A percentile compares a stretch with the other conserved stretches of the same genome.
Conservation (phyloP, 1,140 invertebrate genomes). For the Diorhabda sublineata region DNA sequence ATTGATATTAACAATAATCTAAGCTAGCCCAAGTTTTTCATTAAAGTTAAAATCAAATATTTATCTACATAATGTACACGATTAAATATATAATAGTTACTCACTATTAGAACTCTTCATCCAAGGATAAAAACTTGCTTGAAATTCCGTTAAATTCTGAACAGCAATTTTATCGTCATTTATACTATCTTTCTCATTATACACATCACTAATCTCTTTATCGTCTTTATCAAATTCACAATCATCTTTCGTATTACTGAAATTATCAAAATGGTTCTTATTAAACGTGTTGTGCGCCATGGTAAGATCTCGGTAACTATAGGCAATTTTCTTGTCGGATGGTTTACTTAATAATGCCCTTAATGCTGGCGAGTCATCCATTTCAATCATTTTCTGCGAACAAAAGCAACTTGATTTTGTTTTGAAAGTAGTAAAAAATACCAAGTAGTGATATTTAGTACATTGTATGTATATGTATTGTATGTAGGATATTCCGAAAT, state of each 20-base stretch:
- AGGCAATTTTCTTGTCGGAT: slow-evolving; percentile 42
- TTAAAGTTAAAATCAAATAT: too few relatives aligned
- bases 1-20: too few relatives aligned
- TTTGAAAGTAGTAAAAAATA: slow-evolving; percentile 22
- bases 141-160: slow-evolving; percentile 12
- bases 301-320: slow-evolving; percentile 28
- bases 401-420: slow-evolving; percentile 9
- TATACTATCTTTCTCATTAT: slow-evolving; percentile 7
- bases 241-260: slow-evolving; percentile 8
- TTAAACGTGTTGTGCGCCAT: slow-evolving; percentile 8
- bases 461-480: too few relatives aligned
- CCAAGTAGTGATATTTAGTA: slow-evolving; percentile 8
- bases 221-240: slow-evolving; percentile 15
- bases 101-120: slow-evolving; percentile 44
- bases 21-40: too few relatives aligned
- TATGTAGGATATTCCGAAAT: not conserved
- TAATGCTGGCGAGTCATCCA: slow-evolving; percentile 46
- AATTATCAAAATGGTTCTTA: slow-evolving; percentile 2
- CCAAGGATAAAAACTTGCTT: slow-evolving; percentile 43
- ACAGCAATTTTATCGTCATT: not conserved
- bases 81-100: not conserved
- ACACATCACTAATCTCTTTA: slow-evolving; percentile 5
- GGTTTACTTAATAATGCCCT: slow-evolving; percentile 51
- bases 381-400: slow-evolving; percentile 7
- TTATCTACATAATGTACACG: too few relatives aligned